phyloP scores from a whole-genome alignment of 2,113 vertebrate genomes.

The Lepus americanus region DNA sequence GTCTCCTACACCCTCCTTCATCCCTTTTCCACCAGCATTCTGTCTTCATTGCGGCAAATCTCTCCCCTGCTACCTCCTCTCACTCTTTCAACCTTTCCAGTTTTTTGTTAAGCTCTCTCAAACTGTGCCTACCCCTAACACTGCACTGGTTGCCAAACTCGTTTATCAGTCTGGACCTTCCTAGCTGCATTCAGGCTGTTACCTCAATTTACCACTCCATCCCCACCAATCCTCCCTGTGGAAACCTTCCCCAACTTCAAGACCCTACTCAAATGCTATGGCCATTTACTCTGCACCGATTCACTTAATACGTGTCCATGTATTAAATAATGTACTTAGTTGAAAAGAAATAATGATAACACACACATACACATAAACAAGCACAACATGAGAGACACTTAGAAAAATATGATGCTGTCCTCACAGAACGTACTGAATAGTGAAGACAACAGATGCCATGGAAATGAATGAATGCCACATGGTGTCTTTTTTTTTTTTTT shows the following conservation, averaged over 20 bases:
- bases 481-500: background rate
- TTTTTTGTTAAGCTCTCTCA: background rate
- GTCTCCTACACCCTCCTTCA: background rate
- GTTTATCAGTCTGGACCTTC: slow-evolving; percentile 41
- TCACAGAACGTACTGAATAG: background rate
- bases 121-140: background rate
- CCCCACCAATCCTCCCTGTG: background rate
- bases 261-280: slow-evolving; percentile 24
- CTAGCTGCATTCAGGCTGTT: background rate
- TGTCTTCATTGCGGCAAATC: background rate
- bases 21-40: background rate
- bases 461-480: background rate
- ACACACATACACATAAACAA: background rate
- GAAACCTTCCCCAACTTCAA: slow-evolving; percentile 36
- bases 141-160: background rate
- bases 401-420: background rate
- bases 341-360: background rate
- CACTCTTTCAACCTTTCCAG: background rate
- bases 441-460: background rate
- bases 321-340: slow-evolving; percentile 4
- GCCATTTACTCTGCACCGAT: background rate
- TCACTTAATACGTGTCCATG: background rate
- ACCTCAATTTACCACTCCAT: background rate
- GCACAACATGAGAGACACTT: background rate
- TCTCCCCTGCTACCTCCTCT: too few species aligned